Evolutionary conservation across 2,888 invertebrate genomes (phyloP), one percentile per base, ranked within the genome.

Genomic region (Latheticus oryzae): DNA sequence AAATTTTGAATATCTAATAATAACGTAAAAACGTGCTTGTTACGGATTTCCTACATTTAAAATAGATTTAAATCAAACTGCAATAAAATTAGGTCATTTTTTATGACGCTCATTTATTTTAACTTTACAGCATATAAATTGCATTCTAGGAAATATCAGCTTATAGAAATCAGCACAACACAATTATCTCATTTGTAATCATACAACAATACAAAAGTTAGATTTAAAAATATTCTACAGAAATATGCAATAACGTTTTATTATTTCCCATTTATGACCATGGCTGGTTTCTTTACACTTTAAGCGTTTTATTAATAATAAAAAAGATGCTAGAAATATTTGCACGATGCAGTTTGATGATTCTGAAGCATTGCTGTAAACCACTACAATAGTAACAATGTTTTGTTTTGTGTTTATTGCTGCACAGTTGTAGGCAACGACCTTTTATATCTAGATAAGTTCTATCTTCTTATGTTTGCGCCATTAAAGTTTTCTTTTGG

Each of bases 351-450:
- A 26, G 4, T 50, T 37, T 23, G 21, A 50, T 21, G 33, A 52
- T 52, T 52, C 24, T 11, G 9, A 17, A 19, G 33, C 28, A 58
- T 30, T 24, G 40, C 54, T 53, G 48, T 58, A 54, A 58, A 58
- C 23, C 13, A 26, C 26, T 15, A 24, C 26, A 38, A 38, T 47
- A 30, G 48, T 12, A n/a, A 53, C 52, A 53, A 17, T 47, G 53
- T 58, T 47, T 53, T 35, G 47, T n/a, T n/a, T n/a, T n/a, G n/a
- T n/a, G n/a, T n/a, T n/a, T n/a, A 24, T 13, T 38, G 50, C 21
- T 58, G 54, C 53, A 54, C 48, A 54, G 58, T 58, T 58, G 53
- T 48, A 53, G 38, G 48, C 48, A 58, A 58, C 35, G 38, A 48
- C 45, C 52, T 58, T 30, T 50, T 52, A 38, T 38, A 37, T 51